phyloP scores from a whole-genome alignment of 2,888 invertebrate genomes.

The Cheilosia scutellata region DNA sequence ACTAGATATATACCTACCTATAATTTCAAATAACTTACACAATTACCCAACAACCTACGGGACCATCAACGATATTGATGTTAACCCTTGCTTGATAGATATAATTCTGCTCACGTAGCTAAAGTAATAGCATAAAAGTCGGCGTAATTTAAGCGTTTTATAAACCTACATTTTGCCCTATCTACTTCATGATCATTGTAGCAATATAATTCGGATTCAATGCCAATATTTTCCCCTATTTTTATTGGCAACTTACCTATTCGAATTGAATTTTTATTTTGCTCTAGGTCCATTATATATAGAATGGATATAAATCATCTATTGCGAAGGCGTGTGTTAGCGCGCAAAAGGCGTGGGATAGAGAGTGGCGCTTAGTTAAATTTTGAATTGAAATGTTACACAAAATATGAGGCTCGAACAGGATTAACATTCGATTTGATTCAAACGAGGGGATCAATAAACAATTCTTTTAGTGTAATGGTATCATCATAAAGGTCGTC shows the following conservation, averaged over 20 bases:
- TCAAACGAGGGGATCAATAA: conserved; percentile 26
- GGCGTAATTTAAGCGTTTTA: conserved; percentile 59
- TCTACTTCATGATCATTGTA: conserved; percentile 12
- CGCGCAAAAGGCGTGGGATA: background rate
- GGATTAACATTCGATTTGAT: conserved; percentile 15
- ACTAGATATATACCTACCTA: too few relatives aligned
- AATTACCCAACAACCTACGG: too few relatives aligned
- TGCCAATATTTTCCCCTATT: conserved; percentile 29
- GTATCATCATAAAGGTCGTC: conserved; percentile 32
- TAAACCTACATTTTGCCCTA: background rate
- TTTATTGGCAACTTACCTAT: conserved; percentile 63
- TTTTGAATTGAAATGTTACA: conserved; percentile 51
- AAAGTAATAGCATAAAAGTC: conserved; percentile 53
- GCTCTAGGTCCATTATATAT: conserved; percentile 22
- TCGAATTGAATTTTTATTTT: conserved; percentile 65
- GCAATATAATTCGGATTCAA: conserved; percentile 25
- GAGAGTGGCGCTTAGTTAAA: conserved; percentile 41
- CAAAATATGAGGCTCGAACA: conserved; percentile 48
- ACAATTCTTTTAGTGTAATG: conserved; percentile 28
- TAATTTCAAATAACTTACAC: too few relatives aligned
- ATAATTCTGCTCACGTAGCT: conserved; percentile 58
- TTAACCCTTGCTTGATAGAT: too few relatives aligned
- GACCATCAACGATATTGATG: too few relatives aligned
- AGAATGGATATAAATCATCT: conserved; percentile 54
- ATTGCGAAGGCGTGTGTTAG: conserved; percentile 13